phyloP scores from a whole-genome alignment of 2,797 vertebrate species.

The Poecilia picta region DNA sequence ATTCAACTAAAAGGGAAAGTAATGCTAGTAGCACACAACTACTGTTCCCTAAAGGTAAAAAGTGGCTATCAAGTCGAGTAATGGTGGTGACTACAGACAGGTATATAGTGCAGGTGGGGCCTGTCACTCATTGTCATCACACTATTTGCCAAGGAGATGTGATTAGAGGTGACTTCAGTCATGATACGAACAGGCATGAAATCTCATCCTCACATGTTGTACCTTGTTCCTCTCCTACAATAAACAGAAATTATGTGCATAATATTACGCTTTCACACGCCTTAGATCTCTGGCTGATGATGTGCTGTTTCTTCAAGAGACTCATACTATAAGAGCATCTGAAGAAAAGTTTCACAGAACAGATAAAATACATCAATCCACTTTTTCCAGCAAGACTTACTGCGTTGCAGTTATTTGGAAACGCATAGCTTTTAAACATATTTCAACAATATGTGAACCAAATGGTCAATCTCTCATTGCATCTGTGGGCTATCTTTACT shows the following conservation, averaged over 20 bases:
- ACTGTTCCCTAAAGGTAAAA: background rate
- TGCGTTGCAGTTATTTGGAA: background rate
- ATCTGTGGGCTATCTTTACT: background rate
- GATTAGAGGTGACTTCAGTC: no score
- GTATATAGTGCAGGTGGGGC: no score
- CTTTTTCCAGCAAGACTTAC: background rate
- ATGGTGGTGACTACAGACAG: no score
- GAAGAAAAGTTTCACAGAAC: background rate
- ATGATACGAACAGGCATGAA: no score
- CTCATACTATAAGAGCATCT: slow-evolving; percentile 1
- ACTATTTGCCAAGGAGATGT: no score
- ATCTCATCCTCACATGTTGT: no score
- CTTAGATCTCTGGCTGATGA: background rate
- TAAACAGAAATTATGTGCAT: no score
- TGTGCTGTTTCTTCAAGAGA: background rate
- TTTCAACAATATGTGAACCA: background rate
- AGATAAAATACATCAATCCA: background rate
- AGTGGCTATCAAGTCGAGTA: no score
- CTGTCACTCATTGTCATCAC: no score
- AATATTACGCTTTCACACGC: background rate
- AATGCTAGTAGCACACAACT: background rate
- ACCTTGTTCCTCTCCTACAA: no score
- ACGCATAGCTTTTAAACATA: no score
- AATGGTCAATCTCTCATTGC: background rate
- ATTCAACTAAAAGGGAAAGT: background rate